Conservation (phyloP, 2,113 vertebrate genomes). For the Canis aureus region DNA sequence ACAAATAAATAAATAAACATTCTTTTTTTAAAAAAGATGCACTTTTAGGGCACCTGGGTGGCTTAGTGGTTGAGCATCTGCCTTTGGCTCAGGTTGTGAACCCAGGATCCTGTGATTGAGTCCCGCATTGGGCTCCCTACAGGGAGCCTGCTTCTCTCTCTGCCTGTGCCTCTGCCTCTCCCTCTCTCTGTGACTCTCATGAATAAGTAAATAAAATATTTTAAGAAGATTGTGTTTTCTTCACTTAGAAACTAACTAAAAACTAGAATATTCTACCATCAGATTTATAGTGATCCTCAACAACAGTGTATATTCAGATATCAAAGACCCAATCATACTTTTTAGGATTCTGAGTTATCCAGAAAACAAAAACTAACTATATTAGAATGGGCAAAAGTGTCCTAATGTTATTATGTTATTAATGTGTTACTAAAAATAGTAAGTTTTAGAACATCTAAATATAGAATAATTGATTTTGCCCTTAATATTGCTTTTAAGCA, state of each 20-base stretch:
- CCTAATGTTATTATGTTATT: background rate
- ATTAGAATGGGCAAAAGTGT: background rate
- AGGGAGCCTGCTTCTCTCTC: no score
- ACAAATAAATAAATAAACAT: no score
- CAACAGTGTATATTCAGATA: background rate
- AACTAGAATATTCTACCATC: background rate
- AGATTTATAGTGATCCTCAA: background rate
- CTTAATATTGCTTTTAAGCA: background rate
- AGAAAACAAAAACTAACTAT: background rate
- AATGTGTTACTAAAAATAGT: background rate
- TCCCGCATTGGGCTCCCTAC: no score
- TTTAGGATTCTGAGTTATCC: background rate
- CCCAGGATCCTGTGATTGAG: no score
- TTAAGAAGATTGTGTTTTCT: background rate
- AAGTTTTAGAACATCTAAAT: background rate
- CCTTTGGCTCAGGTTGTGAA: no score
- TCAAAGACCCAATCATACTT: background rate
- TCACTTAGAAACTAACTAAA: background rate
- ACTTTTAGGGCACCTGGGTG: no score
- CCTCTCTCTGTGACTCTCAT: no score
- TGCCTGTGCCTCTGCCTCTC: no score
- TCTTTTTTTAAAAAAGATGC: no score
- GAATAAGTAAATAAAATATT: no score
- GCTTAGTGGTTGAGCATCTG: no score
- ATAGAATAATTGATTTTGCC: background rate